These are phyloP conservation scores for Ecdyonurus torrentis DNA, from an alignment of 2,888 invertebrate genomes.

Conservation along the genomic window DNA sequence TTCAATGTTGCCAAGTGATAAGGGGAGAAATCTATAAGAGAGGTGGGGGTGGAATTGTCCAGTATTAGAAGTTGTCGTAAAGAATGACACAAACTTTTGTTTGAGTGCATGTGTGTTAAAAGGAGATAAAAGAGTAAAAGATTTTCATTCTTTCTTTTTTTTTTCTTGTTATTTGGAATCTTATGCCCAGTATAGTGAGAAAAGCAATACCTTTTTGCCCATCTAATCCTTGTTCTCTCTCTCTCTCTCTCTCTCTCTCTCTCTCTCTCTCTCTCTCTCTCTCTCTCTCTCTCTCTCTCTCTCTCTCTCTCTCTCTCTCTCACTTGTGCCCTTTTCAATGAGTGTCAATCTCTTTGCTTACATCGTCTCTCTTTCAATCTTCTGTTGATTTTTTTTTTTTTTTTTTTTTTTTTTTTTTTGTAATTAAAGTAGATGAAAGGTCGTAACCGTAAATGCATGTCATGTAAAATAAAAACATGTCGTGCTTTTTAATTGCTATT, in stretches of 20 bases:
- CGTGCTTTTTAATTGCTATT: too few relatives aligned
- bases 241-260: not conserved
- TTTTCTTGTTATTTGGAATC: too few relatives aligned
- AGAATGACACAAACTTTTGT: not conserved
- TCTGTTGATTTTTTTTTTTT: too few relatives aligned
- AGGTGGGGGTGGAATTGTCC: not conserved
- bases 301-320: not conserved
- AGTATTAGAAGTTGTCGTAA: not conserved
- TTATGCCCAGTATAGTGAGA: too few relatives aligned
- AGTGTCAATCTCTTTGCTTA: too few relatives aligned
- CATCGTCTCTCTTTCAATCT: not conserved
- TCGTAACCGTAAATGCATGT: too few relatives aligned
- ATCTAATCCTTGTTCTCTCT: not conserved
- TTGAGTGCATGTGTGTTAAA: not conserved
- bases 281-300: not conserved
- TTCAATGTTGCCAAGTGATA: not conserved
- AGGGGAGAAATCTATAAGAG: not conserved
- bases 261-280: not conserved
- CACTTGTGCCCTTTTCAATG: too few relatives aligned
- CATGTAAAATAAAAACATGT: too few relatives aligned
- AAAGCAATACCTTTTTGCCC: too few relatives aligned
- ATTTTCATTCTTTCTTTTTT: too few relatives aligned
- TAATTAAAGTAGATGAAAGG: too few relatives aligned
- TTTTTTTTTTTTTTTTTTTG: too few relatives aligned
- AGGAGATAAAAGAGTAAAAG: not conserved